Evolutionary conservation across 1,140 invertebrate genomes (phyloP), one percentile per base, ranked within the genome.

Genomic region (Pomacea maculata): DNA sequence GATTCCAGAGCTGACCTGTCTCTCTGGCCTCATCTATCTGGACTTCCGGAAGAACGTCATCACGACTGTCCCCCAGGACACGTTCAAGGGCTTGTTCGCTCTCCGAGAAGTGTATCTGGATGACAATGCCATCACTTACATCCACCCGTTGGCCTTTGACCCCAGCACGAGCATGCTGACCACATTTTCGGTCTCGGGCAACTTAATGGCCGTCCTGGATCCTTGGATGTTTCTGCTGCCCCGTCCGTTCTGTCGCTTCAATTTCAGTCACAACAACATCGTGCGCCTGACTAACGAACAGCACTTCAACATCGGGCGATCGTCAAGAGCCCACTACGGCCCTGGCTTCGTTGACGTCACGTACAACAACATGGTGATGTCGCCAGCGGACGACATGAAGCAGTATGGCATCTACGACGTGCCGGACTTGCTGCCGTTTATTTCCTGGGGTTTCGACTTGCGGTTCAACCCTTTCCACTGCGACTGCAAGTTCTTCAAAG

Each of bases 391-490:
- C 2, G 71, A 45, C 1, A 9, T 73, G 10, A 21, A 52, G 25
- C 9, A 45, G 34, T 54, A 14, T 45, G 71, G 71, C 71, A 73
- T 73, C 52, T 9, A 73, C 10, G 34, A 45, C 0, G 12, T 73
- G 1, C 11, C 12, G n/a, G 10, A 73, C 11, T 14, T 54, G 71
- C 14, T 21, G 29, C 25, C 25, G 10, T 61, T 61, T 9, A 4
- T 73, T 52, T 34, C 11, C 8, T 73, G 71, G 71, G 71, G 71
- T 3, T 73, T 73, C 34, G 71, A 73, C 21, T 73, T 73, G 25
- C 71, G 71, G 11, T 11, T 34, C 71, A 73, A 73, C 71, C 71
- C 71, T 52, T 73, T 73, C 34, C 71, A 45, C 34, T 73, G 71
- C 52, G 71, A 73, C 71, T 73, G 71, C 71, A 12, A 73, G 34